Percentiles rank a stretch among this genome's conserved stretches.
Evolutionary conservation across 2,113 vertebrate species (phyloP).

Genomic region (Carlito syrichta): DNA sequence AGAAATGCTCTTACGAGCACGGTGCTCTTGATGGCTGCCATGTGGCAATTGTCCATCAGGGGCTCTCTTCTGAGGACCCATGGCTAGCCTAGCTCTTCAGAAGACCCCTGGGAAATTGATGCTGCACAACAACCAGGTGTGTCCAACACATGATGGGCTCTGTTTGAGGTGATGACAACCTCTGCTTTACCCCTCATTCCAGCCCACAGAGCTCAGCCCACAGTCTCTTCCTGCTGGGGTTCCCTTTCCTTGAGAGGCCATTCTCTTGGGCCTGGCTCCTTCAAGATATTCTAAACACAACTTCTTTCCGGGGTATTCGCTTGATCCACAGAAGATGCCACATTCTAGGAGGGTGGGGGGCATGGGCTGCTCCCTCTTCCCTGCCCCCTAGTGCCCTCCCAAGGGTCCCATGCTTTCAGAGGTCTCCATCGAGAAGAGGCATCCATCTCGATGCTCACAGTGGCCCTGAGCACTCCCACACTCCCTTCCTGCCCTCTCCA

Average conservation of each 20-base stretch:
- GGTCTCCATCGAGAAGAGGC: neutral
- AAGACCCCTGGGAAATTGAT: neutral
- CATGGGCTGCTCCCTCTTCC: rapidly evolving
- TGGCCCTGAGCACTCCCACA: too few relatives aligned
- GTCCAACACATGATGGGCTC: rapidly evolving
- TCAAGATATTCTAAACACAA: neutral
- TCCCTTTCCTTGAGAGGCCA: neutral
- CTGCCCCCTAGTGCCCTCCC: neutral
- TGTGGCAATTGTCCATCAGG: too few relatives aligned
- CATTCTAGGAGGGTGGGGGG: rapidly evolving
- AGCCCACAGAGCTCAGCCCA: neutral
- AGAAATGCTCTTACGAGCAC: neutral
- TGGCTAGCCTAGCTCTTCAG: neutral
- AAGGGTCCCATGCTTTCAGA: neutral
- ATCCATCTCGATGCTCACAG: rapidly evolving
- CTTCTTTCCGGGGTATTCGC: neutral
- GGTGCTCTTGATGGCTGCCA: too few relatives aligned
- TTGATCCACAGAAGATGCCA: neutral
- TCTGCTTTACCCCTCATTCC: too few relatives aligned
- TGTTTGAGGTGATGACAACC: neutral
- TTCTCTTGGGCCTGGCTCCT: neutral
- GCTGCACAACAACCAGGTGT: rapidly evolving
- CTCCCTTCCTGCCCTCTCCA: rapidly evolving
- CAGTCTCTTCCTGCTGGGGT: neutral
- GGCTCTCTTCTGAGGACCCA: neutral